Evolutionary conservation across 2,888 invertebrate genomes (phyloP).

Genomic region (Adelognathus sp.): DNA sequence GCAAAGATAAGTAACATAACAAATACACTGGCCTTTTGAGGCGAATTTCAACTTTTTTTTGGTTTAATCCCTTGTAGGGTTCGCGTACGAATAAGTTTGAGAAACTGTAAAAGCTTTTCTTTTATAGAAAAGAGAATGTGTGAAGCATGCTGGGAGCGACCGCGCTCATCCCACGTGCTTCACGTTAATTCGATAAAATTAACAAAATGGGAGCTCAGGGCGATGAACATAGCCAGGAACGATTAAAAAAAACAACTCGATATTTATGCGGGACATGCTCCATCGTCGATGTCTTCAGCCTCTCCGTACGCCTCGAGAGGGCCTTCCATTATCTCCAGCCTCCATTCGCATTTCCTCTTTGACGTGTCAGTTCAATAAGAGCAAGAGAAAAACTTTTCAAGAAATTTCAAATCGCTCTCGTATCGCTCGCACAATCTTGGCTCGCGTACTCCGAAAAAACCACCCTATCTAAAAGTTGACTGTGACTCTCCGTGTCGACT

Average conservation of each 20-base stretch:
- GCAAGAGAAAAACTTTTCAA: background rate
- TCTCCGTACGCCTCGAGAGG: background rate
- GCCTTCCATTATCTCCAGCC: slow-evolving; percentile 11
- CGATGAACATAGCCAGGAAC: slow-evolving; percentile 22
- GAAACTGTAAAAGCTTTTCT: slow-evolving; percentile 19
- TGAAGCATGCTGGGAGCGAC: slow-evolving; percentile 1
- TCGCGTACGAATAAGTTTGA: slow-evolving; percentile 4
- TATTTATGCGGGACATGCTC: slow-evolving; percentile 26
- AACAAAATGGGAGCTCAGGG: background rate
- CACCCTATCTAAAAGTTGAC: slow-evolving; percentile 36
- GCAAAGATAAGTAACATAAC: slow-evolving; percentile 34
- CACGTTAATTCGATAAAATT: slow-evolving; percentile 17
- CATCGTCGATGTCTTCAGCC: slow-evolving; percentile 21
- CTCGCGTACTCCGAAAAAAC: slow-evolving; percentile 30
- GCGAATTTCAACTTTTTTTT: slow-evolving; percentile 50
- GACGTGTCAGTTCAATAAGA: background rate
- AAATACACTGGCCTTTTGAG: slow-evolving; percentile 39
- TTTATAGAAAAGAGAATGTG: slow-evolving; percentile 6
- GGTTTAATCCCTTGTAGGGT: background rate
- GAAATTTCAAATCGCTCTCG: slow-evolving; percentile 37
- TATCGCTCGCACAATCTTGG: slow-evolving; percentile 39
- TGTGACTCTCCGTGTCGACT: slow-evolving; percentile 28
- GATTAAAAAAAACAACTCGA: slow-evolving; percentile 28
- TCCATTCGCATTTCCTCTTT: slow-evolving; percentile 24
- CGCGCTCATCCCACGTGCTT: slow-evolving; percentile 4